These are phyloP conservation scores for Drosophila yakuba DNA, from an alignment of 1,140 invertebrate genomes.

Conservation along the genomic window DNA sequence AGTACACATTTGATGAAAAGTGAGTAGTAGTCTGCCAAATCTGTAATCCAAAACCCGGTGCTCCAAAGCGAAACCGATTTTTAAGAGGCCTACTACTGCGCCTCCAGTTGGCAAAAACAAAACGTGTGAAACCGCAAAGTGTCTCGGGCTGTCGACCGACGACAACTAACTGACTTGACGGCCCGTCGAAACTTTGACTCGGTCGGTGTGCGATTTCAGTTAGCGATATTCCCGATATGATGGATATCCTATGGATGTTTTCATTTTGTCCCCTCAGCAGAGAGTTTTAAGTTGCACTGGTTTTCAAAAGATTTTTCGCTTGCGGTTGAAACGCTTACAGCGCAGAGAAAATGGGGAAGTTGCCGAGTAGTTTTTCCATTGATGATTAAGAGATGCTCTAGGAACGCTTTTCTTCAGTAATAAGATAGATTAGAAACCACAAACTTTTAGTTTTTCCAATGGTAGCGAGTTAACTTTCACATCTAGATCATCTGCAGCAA, in stretches of 20 bases:
- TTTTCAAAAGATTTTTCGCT: conserved; percentile 36
- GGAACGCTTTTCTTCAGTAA: not conserved
- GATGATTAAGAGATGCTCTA: not conserved
- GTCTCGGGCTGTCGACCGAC: conserved; percentile 39
- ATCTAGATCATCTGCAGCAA: not conserved
- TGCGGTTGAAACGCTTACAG: conserved; percentile 70
- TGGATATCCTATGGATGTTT: conserved; percentile 1
- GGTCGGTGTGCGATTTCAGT: conserved; percentile 70
- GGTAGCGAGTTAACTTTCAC: too few species aligned
- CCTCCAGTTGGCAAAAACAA: conserved; percentile 27
- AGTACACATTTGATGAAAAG: conserved; percentile 94
- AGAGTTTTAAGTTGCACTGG: conserved; percentile 33
- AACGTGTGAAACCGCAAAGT: conserved; percentile 80
- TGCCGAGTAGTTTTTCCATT: not conserved
- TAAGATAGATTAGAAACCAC: too few species aligned
- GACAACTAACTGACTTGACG: conserved; percentile 17
- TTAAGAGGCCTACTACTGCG: conserved; percentile 14
- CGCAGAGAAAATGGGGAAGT: conserved; percentile 16
- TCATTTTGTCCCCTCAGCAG: not conserved
- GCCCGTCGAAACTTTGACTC: conserved; percentile 54
- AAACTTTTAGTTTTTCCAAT: too few species aligned
- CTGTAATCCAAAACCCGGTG: conserved; percentile 35
- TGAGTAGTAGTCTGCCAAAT: conserved; percentile 85
- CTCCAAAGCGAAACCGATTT: conserved; percentile 45
- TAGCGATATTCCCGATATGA: conserved; percentile 22